Evolutionary conservation across 2,797 vertebrate genomes (phyloP), one percentile per base, ranked within the genome.

Genomic region (Tinamus major): DNA sequence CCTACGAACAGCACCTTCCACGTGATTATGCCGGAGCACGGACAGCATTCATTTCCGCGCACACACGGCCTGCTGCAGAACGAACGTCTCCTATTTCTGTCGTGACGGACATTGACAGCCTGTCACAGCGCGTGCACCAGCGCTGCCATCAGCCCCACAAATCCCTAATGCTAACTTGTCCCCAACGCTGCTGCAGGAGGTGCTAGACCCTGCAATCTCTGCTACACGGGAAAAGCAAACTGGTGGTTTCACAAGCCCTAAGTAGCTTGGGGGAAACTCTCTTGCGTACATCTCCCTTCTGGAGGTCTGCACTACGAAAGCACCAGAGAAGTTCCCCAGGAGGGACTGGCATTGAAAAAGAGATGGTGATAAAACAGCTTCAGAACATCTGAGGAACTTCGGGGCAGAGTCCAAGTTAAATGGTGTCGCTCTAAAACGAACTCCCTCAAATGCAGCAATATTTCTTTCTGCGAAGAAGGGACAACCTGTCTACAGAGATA

Each of bases 1-100:
- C 69, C 79, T 42, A 85, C 74, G 6, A 31, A 35, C 24, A 61
- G 10, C 2, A 26, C n/a, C 35, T 77, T 71, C n/a, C 78, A 75
- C 0, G 0, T 12, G 18, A 79, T 39, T 5, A 42, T 0, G 1
- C n/a, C 1, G 1, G 65, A 88, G 69, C 29, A 76, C 9, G 53
- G 35, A n/a, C 58, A 31, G 16, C 6, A 6, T 58, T 55, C 68
- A 26, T 85, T 83, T 68, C 37, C 37, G 49, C 29, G 18, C 16
- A 23, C 16, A 51, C 55, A 31, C 5, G 65, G 20, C 24, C 63
- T n/a, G 49, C 62, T 59, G 44, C 58, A 23, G 23, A 4, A 85
- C 15, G 69, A 71, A 48, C 8, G 26, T 74, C 44, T 76, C 44
- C 69, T 56, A 51, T 46, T 92, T 68, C 67, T 72, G 17, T 55